Evolutionary conservation across 2,113 vertebrate species (phyloP), one percentile per base, ranked within the genome.

Genomic region (Dipodomys merriami): DNA sequence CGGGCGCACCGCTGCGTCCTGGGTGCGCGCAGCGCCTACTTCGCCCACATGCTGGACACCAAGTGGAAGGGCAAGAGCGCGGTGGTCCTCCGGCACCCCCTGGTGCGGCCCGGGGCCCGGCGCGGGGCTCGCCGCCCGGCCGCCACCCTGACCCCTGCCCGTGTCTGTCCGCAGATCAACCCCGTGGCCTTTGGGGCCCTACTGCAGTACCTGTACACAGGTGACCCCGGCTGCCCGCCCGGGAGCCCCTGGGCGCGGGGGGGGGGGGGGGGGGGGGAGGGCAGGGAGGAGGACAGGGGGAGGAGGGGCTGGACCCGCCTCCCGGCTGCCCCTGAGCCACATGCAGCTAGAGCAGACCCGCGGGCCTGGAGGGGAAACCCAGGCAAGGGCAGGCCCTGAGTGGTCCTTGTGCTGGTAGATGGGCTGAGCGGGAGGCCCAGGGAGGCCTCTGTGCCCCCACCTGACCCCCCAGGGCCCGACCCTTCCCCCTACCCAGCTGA

Each of bases 201-300:
- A 91, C 97, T 99, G 96, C 99, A 99, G 92, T 99, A 99, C 97
- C 97, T 99, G 2, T 99, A 99, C 95, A 99, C 99, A 98, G 99
- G 99, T 99, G 96, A 97, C 30, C 20, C 46, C 46, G 35, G 23
- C 44, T 5, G 19, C 53, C 53, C 53, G 15, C 39, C 39, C 39
- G 5, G 39, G 39, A 39, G 39, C 5, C 39, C 39, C 39, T 39
- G 39, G 39, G 39, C 5, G 5, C 39, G 0, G 39, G 39, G 39
- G 3, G 39, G 39, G 49, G n/a, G n/a, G n/a, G n/a, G n/a, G n/a
- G n/a, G 49, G 39, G 39, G 3, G 0, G 39, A 6, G 39, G 39
- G 39, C 5, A 39, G 5, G 39, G 39, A 3, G 39, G 39, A 39
- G 39, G 39, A 5, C 39, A 5, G 39, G 22, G 19, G 13, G 33